Evolutionary conservation across 1,140 invertebrate species (phyloP).

Genomic region (Contarinia nasturtii): DNA sequence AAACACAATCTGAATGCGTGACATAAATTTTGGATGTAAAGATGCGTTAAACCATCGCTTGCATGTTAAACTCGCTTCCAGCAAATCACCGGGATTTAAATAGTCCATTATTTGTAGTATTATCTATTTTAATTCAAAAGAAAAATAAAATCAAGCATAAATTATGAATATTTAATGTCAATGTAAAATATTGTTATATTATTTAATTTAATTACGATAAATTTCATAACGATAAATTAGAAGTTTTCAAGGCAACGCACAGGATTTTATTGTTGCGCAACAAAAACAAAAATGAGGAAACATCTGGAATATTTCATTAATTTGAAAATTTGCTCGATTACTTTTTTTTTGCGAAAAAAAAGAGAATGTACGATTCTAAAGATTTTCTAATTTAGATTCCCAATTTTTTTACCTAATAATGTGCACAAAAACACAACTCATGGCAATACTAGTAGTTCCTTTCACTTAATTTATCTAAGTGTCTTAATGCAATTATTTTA

Average conservation of each 20-base stretch:
- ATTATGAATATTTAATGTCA: not conserved
- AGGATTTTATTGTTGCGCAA: not conserved
- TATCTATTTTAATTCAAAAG: not conserved
- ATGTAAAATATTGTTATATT: not conserved
- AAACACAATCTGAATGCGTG: slow-evolving; percentile 29
- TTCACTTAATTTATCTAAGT: no score
- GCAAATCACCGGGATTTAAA: slow-evolving; percentile 34
- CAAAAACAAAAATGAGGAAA: not conserved
- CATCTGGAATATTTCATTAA: no score
- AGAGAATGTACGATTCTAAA: no score
- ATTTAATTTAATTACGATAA: not conserved
- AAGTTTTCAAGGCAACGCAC: not conserved
- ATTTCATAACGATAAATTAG: not conserved
- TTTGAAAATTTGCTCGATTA: no score
- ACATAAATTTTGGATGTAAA: slow-evolving; percentile 31
- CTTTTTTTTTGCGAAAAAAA: no score
- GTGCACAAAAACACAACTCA: no score
- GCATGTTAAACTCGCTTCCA: slow-evolving; percentile 34
- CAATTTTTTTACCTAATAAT: no score
- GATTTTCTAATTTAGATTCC: no score
- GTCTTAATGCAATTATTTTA: no score
- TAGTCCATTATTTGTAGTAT: slow-evolving; percentile 13
- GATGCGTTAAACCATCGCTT: slow-evolving; percentile 35
- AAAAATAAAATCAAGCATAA: not conserved
- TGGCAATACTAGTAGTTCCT: no score